Conservation (phyloP, 2,113 vertebrate species). For the Colossoma macropomum region DNA sequence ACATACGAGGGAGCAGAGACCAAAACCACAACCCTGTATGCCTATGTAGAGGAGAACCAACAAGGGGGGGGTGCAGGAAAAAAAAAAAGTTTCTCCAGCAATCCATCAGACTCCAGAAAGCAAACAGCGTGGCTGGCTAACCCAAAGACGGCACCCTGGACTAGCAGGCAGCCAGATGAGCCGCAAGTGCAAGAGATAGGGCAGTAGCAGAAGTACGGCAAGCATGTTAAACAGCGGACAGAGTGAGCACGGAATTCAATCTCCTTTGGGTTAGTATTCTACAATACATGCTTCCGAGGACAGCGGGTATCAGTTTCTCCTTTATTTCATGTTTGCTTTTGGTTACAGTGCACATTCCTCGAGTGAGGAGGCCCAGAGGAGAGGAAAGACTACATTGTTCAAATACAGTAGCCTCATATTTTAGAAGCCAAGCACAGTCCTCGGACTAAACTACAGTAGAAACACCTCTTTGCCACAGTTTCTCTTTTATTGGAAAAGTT, state of each 20-base stretch:
- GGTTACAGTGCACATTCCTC: conserved; percentile 74
- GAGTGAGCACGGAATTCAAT: background rate
- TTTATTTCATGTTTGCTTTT: conserved; percentile 59
- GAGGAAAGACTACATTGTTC: conserved; percentile 58
- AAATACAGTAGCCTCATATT: conserved; percentile 44
- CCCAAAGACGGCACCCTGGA: conserved; percentile 48
- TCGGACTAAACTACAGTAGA: conserved; percentile 68
- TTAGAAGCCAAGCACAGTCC: conserved; percentile 47
- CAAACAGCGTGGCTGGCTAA: conserved; percentile 49
- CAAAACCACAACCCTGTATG: conserved; percentile 48
- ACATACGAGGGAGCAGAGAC: conserved; percentile 37
- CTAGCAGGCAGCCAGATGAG: conserved; percentile 55
- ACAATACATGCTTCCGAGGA: conserved; percentile 49
- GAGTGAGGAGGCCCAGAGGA: conserved; percentile 57
- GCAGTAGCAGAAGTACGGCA: background rate
- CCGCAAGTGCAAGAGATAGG: conserved; percentile 43
- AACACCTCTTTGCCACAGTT: conserved; percentile 75
- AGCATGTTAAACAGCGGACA: conserved; percentile 15
- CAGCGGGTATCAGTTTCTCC: conserved; percentile 49
- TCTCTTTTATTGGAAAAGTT: conserved; percentile 80
- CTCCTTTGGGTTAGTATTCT: conserved; percentile 9
- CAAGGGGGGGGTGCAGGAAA: conserved; percentile 58
- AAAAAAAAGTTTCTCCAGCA: conserved; percentile 16
- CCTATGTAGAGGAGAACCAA: conserved; percentile 3
- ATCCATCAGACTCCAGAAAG: conserved; percentile 47